A percentile compares a stretch with the other conserved stretches of the same genome.
Evolutionary conservation across 2,113 vertebrate genomes (phyloP).

Genomic region (Merops nubicus): DNA sequence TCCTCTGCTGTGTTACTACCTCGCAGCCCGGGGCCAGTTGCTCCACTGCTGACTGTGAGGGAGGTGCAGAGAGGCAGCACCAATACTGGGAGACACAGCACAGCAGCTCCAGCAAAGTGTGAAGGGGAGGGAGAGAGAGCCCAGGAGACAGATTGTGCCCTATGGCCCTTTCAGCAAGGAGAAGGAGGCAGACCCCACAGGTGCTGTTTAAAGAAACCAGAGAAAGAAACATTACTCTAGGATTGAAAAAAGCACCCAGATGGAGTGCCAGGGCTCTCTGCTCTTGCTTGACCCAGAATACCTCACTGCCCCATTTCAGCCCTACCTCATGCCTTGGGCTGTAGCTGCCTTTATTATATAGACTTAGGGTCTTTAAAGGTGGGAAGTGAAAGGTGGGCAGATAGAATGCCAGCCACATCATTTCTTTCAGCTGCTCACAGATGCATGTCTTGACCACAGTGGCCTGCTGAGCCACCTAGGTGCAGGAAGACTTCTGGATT

Average conservation of each 20-base stretch:
- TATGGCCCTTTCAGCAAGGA: background rate
- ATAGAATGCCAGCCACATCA: background rate
- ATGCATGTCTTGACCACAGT: accelerated
- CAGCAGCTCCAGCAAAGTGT: background rate
- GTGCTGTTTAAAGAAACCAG: background rate
- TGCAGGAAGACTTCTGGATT: background rate
- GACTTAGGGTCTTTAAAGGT: background rate
- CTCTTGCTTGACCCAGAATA: background rate
- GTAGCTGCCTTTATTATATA: background rate
- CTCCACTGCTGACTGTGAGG: background rate
- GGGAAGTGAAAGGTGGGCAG: background rate
- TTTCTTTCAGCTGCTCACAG: background rate
- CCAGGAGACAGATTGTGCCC: background rate
- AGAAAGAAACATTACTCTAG: background rate
- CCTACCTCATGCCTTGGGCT: background rate
- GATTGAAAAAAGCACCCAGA: background rate
- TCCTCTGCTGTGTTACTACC: background rate
- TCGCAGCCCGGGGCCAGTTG: accelerated
- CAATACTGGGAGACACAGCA: background rate
- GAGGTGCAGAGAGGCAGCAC: background rate
- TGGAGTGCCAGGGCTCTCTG: background rate
- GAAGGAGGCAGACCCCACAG: background rate
- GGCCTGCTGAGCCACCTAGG: background rate
- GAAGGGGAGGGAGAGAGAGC: background rate
- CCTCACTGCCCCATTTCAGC: background rate